phyloP scores from a whole-genome alignment of 30 jellyfish, hydroid and myxozoan species.

The Catostylus mosaicus region DNA sequence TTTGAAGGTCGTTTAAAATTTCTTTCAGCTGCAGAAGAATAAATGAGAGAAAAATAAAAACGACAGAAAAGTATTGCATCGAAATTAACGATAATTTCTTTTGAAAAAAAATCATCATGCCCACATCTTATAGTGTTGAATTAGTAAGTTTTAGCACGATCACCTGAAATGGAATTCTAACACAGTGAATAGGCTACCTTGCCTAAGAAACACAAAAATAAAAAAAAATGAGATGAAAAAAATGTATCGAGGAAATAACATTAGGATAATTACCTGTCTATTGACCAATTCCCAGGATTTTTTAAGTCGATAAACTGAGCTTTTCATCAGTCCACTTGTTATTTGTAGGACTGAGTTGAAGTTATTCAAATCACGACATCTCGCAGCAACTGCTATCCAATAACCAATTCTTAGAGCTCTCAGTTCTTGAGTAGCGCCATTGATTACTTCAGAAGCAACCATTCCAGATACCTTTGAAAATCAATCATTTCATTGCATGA shows the following conservation, averaged over 20 bases:
- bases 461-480: slow-evolving; percentile 73
- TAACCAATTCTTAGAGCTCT: slow-evolving; percentile 85
- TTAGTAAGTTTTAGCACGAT: no score
- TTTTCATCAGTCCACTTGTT: slow-evolving; percentile 86
- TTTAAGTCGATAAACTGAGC: slow-evolving; percentile 88
- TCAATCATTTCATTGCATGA: neutral
- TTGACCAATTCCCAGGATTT: slow-evolving; percentile 96
- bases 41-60: no score
- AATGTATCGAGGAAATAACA: no score
- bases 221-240: no score
- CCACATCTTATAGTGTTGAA: no score
- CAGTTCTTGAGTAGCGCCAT: slow-evolving; percentile 64
- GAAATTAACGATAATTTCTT: no score
- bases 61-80: no score
- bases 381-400: slow-evolving; percentile 95
- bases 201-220: no score
- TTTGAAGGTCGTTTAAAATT: slow-evolving; percentile 74
- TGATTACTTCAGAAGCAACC: slow-evolving; percentile 84
- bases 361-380: slow-evolving; percentile 87
- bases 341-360: slow-evolving; percentile 89
- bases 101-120: no score
- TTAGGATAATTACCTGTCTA: slow-evolving; percentile 79
- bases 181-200: no score
- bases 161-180: no score
- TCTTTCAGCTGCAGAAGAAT: slow-evolving; percentile 68